Evolutionary conservation across 2,113 vertebrate genomes (phyloP), one percentile per base, ranked within the genome.

Genomic region (Dromaius novaehollandiae): DNA sequence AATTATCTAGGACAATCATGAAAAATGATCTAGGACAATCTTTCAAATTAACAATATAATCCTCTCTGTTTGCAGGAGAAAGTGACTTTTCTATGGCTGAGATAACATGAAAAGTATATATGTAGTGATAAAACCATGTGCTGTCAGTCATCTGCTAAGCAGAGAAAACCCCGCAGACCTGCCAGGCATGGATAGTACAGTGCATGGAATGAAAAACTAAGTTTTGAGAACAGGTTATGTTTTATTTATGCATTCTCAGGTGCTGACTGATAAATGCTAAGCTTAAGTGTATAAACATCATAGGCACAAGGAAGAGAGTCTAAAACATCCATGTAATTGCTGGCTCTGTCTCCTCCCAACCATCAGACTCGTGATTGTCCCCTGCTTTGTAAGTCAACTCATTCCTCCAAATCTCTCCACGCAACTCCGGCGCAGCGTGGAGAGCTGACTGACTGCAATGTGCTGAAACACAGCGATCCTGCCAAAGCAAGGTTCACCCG

Each of bases 401-500:
- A 5, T 42, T 93, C 56, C 69, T 82, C 51, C 21, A 85, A 53
- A 69, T 38, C 25, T 48, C 51, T 86, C 7, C 70, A 79, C 61
- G n/a, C 36, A 78, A 32, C 48, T n/a, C 14, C 30, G 44, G 26
- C 42, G 64, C 24, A 13, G 69, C 56, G 9, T 2, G 1, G 17
- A 14, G 25, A 30, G 25, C 0, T 60, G 40, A 61, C 46, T 56
- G 56, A 89, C 34, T 1, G 1, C 4, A 14, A 36, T 28, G 13
- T 5, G 24, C 63, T 77, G 75, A 69, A 73, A 42, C 50, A 55
- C 15, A 6, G 25, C 32, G 34, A 36, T 42, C 75, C 25, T 79
- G 36, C 18, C 58, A 53, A 66, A n/a, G 50, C 1, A 1, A 21
- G 14, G 46, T 42, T 40, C 32, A 15, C 24, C 6, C 1, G 0